phyloP scores from a whole-genome alignment of 2,113 vertebrate genomes.

The Uria aalge region DNA sequence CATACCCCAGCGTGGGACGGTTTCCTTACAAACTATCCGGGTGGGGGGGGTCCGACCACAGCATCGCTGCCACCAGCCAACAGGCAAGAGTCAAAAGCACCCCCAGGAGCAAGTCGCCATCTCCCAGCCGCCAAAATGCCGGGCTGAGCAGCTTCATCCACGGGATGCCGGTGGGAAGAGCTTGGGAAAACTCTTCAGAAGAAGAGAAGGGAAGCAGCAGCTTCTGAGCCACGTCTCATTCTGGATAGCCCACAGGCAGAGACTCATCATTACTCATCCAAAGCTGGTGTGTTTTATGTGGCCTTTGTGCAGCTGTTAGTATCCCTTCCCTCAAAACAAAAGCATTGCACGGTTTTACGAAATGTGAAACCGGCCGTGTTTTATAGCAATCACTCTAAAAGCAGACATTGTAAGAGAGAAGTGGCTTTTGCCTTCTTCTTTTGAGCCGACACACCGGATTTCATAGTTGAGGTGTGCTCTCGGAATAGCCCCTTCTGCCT shows the following conservation, averaged over 20 bases:
- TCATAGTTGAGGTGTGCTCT: not conserved
- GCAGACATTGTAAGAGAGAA: not conserved
- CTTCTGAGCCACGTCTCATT: not conserved
- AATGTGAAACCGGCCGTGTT: not conserved
- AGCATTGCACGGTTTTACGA: not conserved
- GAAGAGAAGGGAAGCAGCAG: not conserved
- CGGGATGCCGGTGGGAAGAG: not conserved
- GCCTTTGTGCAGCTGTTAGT: not conserved
- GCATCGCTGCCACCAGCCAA: not conserved
- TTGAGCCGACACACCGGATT: not conserved
- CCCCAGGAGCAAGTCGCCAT: not conserved
- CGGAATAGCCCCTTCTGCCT: not conserved
- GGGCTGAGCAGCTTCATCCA: not conserved
- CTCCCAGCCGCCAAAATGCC: not conserved
- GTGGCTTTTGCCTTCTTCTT: not conserved
- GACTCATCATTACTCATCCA: not conserved
- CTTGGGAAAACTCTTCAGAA: not conserved
- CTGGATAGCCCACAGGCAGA: not conserved
- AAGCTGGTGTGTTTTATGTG: not conserved
- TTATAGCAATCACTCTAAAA: not conserved
- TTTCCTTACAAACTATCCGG: not conserved
- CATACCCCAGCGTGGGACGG: fast-evolving
- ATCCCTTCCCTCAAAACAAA: not conserved
- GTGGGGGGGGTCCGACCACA: not conserved
- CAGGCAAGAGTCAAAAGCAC: not conserved